A percentile compares a stretch with the other conserved stretches of the same genome.
Conservation (phyloP, 2,888 invertebrate genomes). For the Dicyrtoma fusca region DNA sequence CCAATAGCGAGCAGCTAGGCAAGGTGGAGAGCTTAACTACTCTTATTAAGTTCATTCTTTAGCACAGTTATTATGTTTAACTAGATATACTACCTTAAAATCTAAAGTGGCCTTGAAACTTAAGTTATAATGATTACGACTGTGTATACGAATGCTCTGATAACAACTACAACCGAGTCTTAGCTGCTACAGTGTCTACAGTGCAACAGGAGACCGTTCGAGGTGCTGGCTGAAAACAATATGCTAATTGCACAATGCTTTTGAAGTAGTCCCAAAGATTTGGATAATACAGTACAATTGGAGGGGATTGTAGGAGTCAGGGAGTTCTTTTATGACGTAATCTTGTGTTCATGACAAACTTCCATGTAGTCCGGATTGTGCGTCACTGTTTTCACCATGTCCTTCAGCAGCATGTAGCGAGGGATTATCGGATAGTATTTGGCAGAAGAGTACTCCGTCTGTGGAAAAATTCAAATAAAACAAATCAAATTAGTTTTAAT, state of each 20-base stretch:
- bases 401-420: constrained; percentile 92
- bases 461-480: constrained; percentile 60
- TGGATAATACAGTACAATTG: neutral
- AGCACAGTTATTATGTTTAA: no score
- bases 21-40: no score
- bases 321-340: constrained; percentile 21
- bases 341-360: constrained; percentile 78
- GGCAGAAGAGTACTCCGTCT: constrained; percentile 87
- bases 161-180: neutral
- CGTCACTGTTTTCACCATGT: constrained; percentile 96
- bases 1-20: no score
- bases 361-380: constrained; percentile 97
- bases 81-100: no score
- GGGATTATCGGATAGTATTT: constrained; percentile 93
- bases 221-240: neutral
- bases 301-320: neutral
- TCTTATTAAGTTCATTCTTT: no score
- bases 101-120: no score
- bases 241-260: neutral
- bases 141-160: no score
- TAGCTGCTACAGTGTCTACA: neutral
- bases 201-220: neutral
- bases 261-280: neutral
- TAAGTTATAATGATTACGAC: no score
- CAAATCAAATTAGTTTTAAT: neutral